A percentile compares a stretch with the other conserved stretches of the same genome.
phyloP scores from a whole-genome alignment of 2,113 vertebrate genomes.

The Aythya baeri region DNA sequence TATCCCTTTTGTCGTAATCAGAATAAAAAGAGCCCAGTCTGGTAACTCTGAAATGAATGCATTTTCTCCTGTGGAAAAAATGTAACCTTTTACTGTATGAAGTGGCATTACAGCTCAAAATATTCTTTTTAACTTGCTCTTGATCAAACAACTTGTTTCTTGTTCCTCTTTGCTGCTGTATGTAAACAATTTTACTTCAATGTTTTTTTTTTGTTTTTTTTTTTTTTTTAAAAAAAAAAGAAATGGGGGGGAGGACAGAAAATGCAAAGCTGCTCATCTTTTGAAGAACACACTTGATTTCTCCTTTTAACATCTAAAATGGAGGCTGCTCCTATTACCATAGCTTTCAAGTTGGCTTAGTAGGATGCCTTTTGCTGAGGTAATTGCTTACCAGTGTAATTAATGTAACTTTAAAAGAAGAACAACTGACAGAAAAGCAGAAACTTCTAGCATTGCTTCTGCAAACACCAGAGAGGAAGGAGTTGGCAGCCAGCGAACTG shows the following conservation, averaged over 20 bases:
- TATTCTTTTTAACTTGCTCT: neutral
- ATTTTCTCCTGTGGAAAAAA: conserved; percentile 42
- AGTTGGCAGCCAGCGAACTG: neutral
- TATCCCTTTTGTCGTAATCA: conserved; percentile 18
- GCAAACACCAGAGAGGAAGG: neutral
- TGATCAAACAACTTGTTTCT: neutral
- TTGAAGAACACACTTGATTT: neutral
- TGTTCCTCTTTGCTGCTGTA: neutral
- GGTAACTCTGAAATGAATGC: conserved; percentile 50
- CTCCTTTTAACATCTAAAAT: neutral
- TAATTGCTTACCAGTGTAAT: neutral
- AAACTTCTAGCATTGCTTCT: neutral
- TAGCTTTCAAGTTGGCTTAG: neutral
- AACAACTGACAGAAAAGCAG: neutral
- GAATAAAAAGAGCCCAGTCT: conserved; percentile 33
- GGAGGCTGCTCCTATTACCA: neutral
- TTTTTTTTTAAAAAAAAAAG: neutral
- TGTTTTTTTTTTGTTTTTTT: neutral
- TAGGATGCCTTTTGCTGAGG: neutral
- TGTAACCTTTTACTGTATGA: neutral
- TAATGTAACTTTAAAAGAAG: neutral
- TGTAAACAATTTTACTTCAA: neutral
- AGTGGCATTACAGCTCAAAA: neutral
- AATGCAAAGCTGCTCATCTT: neutral
- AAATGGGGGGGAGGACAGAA: neutral